Evolutionary conservation across 2,113 vertebrate species (phyloP), one percentile per base, ranked within the genome.

Genomic region (Seriola aureovittata): DNA sequence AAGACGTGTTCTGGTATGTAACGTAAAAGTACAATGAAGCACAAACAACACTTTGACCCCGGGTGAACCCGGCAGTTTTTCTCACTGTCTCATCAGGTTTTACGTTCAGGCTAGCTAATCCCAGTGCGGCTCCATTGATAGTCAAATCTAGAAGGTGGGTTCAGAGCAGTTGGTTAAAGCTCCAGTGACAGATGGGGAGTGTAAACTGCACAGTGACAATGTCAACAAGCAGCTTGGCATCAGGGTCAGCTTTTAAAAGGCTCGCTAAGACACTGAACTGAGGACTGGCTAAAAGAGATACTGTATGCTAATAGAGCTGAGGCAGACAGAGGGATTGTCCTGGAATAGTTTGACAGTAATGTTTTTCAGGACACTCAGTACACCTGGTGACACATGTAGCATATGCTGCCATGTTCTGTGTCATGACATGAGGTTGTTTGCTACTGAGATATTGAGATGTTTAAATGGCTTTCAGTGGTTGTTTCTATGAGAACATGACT

Each of bases 131-230:
- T 75, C 50, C 64, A 46, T 16, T 75, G 40, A 84, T 42, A 78
- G 86, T 80, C 69, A 85, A 73, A 83, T 81, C 69, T 79, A 83
- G 21, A 36, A 62, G 81, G 46, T 74, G 19, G 71, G 11, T 70
- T 74, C 32, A 50, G 71, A 87, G 86, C 74, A 50, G 62, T 65
- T 77, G 69, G 86, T 84, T 91, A 93, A 92, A 88, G 86, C 70
- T 83, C 25, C n/a, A 42, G 60, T 81, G 72, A 86, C 92, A 94
- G 93, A 94, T 91, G 91, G 92, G 21, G 23, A 65, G 63, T 64
- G 81, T 66, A 72, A 79, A 85, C 62, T 57, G 60, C 52, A 71
- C 9, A 50, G 36, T 67, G 63, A 81, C 75, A 25, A 12, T 66
- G 67, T 76, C 50, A 67, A 71, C 77, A 73, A 86, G 70, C 79